phyloP scores from a whole-genome alignment of 2,113 vertebrate species.

The Corythoichthys haematopterus region DNA sequence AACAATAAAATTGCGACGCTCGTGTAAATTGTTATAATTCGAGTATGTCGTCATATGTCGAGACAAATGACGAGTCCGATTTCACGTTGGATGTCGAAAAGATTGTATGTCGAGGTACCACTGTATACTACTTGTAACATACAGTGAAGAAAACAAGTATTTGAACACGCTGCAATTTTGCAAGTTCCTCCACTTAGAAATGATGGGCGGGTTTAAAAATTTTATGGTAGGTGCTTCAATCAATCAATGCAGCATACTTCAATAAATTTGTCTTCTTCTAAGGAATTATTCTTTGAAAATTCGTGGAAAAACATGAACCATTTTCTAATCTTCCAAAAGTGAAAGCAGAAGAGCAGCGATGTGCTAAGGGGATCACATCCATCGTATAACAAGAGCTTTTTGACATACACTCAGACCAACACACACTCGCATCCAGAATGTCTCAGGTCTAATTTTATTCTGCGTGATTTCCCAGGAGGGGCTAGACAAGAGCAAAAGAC shows the following conservation, averaged over 20 bases:
- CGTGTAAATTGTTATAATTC: too few species aligned
- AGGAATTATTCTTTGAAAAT: background rate
- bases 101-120: too few species aligned
- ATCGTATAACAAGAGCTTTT: constrained; percentile 8
- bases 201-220: too few species aligned
- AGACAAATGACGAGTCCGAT: too few species aligned
- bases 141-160: too few species aligned
- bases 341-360: background rate
- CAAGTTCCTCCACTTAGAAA: too few species aligned
- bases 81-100: too few species aligned
- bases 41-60: too few species aligned
- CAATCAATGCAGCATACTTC: background rate
- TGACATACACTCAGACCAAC: constrained; percentile 3
- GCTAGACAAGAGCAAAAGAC: constrained; percentile 29
- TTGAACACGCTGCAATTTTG: too few species aligned
- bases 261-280: background rate
- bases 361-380: background rate
- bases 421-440: constrained; percentile 18
- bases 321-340: constrained; percentile 4
- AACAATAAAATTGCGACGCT: too few species aligned
- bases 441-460: constrained; percentile 61
- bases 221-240: too few species aligned
- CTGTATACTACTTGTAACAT: too few species aligned
- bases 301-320: background rate
- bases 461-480: constrained; percentile 57